Conservation (phyloP, 1,140 invertebrate genomes). For the Plectrocnemia conspersa region DNA sequence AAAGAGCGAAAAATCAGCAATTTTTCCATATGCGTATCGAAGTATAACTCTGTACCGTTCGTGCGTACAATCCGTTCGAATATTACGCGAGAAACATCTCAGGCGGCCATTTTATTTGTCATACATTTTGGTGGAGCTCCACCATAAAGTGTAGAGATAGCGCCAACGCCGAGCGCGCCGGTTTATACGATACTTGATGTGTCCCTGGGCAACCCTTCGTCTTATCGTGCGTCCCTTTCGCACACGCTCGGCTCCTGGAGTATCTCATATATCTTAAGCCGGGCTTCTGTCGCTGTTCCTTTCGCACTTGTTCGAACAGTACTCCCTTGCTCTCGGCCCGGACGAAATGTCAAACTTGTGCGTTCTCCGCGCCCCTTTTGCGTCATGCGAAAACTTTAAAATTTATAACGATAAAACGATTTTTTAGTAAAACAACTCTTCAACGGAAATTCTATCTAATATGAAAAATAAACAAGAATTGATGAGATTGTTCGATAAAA, state of each 20-base stretch:
- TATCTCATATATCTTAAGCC: constrained; percentile 34
- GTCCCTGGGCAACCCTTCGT: constrained; percentile 54
- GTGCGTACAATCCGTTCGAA: constrained; percentile 13
- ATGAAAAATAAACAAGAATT: too few relatives aligned
- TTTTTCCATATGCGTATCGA: constrained; percentile 43
- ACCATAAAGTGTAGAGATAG: constrained; percentile 44
- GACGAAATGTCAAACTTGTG: constrained; percentile 10
- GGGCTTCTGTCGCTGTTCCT: constrained; percentile 10
- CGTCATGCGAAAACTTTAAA: too few relatives aligned
- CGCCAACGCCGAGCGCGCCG: constrained; percentile 23
- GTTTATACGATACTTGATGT: constrained; percentile 45
- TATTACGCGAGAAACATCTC: constrained; percentile 37
- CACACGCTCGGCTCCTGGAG: constrained; percentile 45
- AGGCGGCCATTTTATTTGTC: constrained; percentile 51
- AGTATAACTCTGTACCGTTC: neutral
- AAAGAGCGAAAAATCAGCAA: constrained; percentile 41
- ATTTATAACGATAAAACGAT: too few relatives aligned
- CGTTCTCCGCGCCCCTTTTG: neutral
- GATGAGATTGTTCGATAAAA: too few relatives aligned
- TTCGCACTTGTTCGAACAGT: constrained; percentile 12
- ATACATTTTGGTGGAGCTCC: constrained; percentile 49
- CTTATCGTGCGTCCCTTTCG: constrained; percentile 53
- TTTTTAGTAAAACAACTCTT: too few relatives aligned
- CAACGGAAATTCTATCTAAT: too few relatives aligned
- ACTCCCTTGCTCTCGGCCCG: constrained; percentile 5